A percentile compares a stretch with the other conserved stretches of the same genome.
These are phyloP conservation scores for Listronotus bonariensis DNA, from an alignment of 1,140 invertebrate genomes.

Conservation along the genomic window DNA sequence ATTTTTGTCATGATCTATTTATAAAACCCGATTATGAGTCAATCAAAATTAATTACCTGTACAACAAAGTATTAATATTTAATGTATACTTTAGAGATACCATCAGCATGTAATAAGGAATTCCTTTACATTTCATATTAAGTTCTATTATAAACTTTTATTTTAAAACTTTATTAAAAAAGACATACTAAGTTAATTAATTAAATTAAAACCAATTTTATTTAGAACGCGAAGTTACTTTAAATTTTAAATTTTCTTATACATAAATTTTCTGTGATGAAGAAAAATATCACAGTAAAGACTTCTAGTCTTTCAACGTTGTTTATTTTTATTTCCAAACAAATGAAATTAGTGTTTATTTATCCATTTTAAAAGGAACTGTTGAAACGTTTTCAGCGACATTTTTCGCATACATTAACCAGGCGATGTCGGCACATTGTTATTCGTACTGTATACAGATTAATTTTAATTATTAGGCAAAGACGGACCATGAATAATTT, in stretches of 20 bases:
- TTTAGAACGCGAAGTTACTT: constrained; percentile 1
- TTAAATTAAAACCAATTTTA: too few relatives aligned
- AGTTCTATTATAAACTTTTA: too few relatives aligned
- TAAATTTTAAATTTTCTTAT: constrained; percentile 21
- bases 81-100: too few relatives aligned
- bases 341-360: constrained; percentile 35
- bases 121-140: too few relatives aligned
- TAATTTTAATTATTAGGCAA: constrained; percentile 40
- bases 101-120: too few relatives aligned
- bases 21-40: too few relatives aligned
- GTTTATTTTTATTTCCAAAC: constrained; percentile 16
- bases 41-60: too few relatives aligned
- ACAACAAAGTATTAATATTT: too few relatives aligned
- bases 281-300: constrained; percentile 20
- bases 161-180: too few relatives aligned
- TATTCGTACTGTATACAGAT: constrained; percentile 39
- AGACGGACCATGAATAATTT: constrained; percentile 39
- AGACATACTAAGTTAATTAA: too few relatives aligned
- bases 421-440: constrained; percentile 27
- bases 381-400: constrained; percentile 21
- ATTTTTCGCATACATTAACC: constrained; percentile 38
- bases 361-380: constrained; percentile 16
- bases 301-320: constrained; percentile 6
- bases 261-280: constrained; percentile 15
- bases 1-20: too few relatives aligned